Base-by-base conservation (phyloP, 2,113 vertebrate species). In the Leptodactylus fuscus region DNA sequence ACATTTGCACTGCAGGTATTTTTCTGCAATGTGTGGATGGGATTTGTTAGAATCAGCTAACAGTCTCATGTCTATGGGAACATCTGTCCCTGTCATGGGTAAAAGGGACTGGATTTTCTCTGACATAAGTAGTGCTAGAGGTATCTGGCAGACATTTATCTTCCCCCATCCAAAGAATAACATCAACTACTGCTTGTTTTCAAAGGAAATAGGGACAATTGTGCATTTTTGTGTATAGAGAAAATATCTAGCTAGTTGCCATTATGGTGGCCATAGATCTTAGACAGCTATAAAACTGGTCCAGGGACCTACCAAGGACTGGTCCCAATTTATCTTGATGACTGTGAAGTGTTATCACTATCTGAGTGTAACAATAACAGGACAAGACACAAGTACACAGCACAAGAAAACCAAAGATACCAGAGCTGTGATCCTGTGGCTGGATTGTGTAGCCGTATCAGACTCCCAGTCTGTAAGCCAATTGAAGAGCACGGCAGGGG, bases 391-490 rank as follows among this genome's bases (percentile, higher is more conserved):
- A 69, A 69, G 65, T 36, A 36, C 16, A 71, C 15, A 11, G 67
- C 32, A 70, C 32, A 36, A 70, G 67, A 70, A 10, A 38, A 71
- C 1, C 18, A 71, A 13, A 71, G 32, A 36, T 67, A 20, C 20
- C 4, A 3, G 16, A 5, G 67, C 12, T 41, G 69, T 71, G 34
- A 71, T 24, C 69, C n/a, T 44, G 69, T 4, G 22, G 69, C 1
- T 8, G 44, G 69, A 71, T n/a, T 71, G 22, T 41, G 69, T 24
- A 41, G 12, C 69, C 38, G 34, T 41, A 67, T 71, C 36, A 41
- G 8, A 24, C 38, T 71, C 44, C 69, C 69, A 12, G 34, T 71
- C 69, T 70, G 69, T 44, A 67, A 36, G 67, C 69, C 69, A 41
- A 71, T 44, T 44, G 36, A 44, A 71, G 22, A 11, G n/a, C 69